Percentiles rank a stretch among this genome's conserved stretches.
These are phyloP conservation scores for Crematogaster levior DNA, from an alignment of 2,888 invertebrate species.

Conservation along the genomic window DNA sequence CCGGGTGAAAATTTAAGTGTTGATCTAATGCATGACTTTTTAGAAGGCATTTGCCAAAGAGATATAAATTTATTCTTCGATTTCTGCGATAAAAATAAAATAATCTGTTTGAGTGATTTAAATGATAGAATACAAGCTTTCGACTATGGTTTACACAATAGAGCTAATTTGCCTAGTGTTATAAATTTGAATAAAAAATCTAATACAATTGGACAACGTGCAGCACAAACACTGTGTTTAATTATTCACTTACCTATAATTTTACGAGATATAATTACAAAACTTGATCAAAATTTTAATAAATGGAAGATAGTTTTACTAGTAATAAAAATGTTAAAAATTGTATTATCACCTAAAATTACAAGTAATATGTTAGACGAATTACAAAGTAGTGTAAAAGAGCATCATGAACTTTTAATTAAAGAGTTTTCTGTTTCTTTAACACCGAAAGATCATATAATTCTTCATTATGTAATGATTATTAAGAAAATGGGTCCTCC, in stretches of 20 bases:
- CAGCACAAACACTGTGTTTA: constrained; percentile 52
- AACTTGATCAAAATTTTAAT: constrained; percentile 11
- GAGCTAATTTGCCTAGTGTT: constrained; percentile 2
- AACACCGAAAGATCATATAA: constrained; percentile 60
- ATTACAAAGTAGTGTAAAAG: constrained; percentile 1
- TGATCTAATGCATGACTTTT: constrained; percentile 63
- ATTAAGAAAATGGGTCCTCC: constrained; percentile 53
- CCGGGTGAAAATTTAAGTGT: constrained; percentile 48
- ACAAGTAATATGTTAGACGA: constrained; percentile 42
- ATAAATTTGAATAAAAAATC: constrained; percentile 47
- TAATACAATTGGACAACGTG: constrained; percentile 54
- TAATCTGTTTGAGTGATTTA: constrained; percentile 36
- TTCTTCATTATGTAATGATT: constrained; percentile 51
- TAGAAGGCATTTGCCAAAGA: constrained; percentile 60
- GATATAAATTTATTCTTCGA: constrained; percentile 57
- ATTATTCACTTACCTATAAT: constrained; percentile 50
- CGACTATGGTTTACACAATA: constrained; percentile 49
- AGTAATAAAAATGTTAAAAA: constrained; percentile 57
- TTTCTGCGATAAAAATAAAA: constrained; percentile 40
- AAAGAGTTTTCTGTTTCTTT: constrained; percentile 17
- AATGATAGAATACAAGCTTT: constrained; percentile 52
- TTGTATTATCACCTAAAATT: constrained; percentile 55
- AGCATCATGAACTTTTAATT: constrained; percentile 26
- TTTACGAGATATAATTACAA: constrained; percentile 42
- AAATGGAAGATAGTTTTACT: constrained; percentile 55